phyloP scores from a whole-genome alignment of 2,113 vertebrate species.

The Aspidoscelis tigris region DNA sequence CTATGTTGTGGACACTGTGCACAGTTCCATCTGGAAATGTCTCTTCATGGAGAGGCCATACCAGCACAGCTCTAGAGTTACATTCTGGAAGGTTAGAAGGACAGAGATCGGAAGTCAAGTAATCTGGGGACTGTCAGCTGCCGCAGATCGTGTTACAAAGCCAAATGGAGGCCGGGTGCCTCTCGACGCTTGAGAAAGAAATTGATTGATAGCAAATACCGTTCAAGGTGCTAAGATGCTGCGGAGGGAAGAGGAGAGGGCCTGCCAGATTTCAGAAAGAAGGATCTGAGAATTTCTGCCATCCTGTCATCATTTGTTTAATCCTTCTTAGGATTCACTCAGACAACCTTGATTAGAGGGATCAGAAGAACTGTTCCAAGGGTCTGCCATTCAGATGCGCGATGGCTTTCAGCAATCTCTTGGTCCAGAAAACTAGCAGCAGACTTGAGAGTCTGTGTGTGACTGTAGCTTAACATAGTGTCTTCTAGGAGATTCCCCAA shows the following conservation, averaged over 20 bases:
- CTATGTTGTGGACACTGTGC: conserved; percentile 37
- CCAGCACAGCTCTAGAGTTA: conserved; percentile 63
- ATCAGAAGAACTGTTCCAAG: not conserved
- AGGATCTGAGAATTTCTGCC: not conserved
- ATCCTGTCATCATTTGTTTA: not conserved
- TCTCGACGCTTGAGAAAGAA: conserved; percentile 42
- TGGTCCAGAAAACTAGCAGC: not conserved
- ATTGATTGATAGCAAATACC: conserved; percentile 57
- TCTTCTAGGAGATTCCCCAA: not conserved
- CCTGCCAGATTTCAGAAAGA: not conserved
- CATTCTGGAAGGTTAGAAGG: conserved; percentile 73
- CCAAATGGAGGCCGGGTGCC: conserved; percentile 32
- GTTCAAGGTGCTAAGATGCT: conserved; percentile 64
- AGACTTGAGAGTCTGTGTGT: not conserved
- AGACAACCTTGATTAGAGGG: not conserved
- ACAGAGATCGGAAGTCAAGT: conserved; percentile 68
- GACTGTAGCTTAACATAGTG: not conserved
- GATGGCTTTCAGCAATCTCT: no score
- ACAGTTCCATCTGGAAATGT: conserved; percentile 45
- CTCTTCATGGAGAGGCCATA: conserved; percentile 49
- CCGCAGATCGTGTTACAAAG: conserved; percentile 71
- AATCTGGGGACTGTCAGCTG: conserved; percentile 71
- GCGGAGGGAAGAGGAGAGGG: not conserved
- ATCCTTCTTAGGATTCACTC: not conserved
- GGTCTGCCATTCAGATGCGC: not conserved